Evolutionary conservation across 2,113 vertebrate species (phyloP), one percentile per base, ranked within the genome.

Genomic region (Cyprinodon tularosa): DNA sequence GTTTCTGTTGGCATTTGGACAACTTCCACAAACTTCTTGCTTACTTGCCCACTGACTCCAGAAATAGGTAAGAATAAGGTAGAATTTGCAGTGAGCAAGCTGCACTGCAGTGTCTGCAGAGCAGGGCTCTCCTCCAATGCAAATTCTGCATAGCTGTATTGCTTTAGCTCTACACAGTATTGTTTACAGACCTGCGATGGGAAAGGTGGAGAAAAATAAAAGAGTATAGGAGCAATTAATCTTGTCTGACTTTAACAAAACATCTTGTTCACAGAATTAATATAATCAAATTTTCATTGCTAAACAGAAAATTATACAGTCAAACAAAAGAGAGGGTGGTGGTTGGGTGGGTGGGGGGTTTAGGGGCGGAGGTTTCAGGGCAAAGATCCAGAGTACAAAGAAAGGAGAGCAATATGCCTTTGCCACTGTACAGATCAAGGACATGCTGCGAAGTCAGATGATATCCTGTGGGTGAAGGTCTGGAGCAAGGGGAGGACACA

Each of bases 71-170:
- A 88, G 50, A n/a, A 88, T 70, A 86, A 77, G 67, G 78, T 83
- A 69, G 71, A 78, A 73, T 77, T 76, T 71, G 77, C 86, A 68
- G 77, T 14, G 57, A 72, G 82, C 61, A 66, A 79, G 85, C 90
- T 92, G 89, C 92, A 93, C 82, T 93, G 91, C 91, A 91, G 91
- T 91, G 87, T 83, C 86, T 88, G 87, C 86, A 90, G 87, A 82
- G 84, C 13, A 67, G 71, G 61, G 62, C 84, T 87, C 81, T 60
- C 64, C 78, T 88, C 80, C 76, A 67, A 64, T 73, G 29, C 40
- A 74, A 75, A 70, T 81, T 45, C 82, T 85, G 83, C 72, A 84
- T 81, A 29, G 5, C 72, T 66, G 63, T 57, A 40, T 65, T 71
- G 48, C 44, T 76, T 72, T 36, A 66, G 29, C 68, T 13, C 67